Evolutionary conservation across 2,888 invertebrate species (phyloP).

Genomic region (Pomacea canaliculata): DNA sequence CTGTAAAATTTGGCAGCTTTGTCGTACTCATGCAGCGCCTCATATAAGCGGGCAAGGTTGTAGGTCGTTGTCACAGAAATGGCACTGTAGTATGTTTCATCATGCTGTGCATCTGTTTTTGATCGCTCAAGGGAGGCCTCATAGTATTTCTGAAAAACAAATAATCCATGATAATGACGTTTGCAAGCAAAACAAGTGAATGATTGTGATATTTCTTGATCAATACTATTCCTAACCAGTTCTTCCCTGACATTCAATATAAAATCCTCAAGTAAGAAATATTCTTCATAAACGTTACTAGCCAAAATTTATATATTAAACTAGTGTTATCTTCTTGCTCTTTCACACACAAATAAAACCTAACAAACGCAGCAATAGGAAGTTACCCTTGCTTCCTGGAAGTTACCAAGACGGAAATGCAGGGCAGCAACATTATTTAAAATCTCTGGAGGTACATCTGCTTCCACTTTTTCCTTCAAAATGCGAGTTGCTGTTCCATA

Average conservation of each 20-base stretch:
- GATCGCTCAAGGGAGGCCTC: constrained; percentile 89
- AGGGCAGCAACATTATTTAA: constrained; percentile 96
- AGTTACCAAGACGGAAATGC: constrained; percentile 85
- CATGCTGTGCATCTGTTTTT: constrained; percentile 82
- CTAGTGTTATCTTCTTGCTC: background rate
- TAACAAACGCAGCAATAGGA: background rate
- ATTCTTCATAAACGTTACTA: background rate
- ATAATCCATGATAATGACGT: too few species aligned
- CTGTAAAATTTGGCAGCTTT: constrained; percentile 97
- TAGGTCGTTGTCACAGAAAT: constrained; percentile 97
- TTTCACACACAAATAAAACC: background rate
- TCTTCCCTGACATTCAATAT: too few species aligned
- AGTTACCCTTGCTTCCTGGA: constrained; percentile 82
- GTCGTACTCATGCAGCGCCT: constrained; percentile 91
- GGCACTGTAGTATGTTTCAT: constrained; percentile 94
- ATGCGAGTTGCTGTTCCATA: constrained; percentile 95
- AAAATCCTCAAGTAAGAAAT: too few species aligned
- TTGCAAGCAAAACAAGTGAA: too few species aligned
- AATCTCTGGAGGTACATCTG: constrained; percentile 97
- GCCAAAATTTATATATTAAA: background rate
- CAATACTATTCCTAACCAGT: too few species aligned
- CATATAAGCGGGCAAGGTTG: constrained; percentile 93
- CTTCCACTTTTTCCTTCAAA: constrained; percentile 90
- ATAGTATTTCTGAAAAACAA: constrained; percentile 72
- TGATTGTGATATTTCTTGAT: too few species aligned